phyloP scores from a whole-genome alignment of 1,140 invertebrate genomes.

The Pseudoatta argentina region DNA sequence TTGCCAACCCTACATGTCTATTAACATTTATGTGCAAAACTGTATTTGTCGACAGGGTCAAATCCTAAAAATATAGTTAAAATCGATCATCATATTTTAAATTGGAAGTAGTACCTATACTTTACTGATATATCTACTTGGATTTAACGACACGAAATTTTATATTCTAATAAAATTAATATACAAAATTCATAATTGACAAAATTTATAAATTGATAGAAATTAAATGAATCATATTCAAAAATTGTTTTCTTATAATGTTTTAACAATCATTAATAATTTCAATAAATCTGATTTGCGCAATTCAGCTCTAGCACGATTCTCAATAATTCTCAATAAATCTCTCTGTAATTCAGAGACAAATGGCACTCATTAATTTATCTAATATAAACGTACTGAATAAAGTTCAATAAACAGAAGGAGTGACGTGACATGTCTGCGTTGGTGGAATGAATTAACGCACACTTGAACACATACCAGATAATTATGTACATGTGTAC shows the following conservation, averaged over 20 bases:
- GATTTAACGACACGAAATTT: background rate
- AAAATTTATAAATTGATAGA: background rate
- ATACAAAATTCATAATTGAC: background rate
- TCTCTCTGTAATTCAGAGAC: background rate
- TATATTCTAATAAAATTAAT: background rate
- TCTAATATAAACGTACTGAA: background rate
- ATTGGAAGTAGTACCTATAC: background rate
- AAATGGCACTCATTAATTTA: background rate
- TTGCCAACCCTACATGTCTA: too few relatives aligned
- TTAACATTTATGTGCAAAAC: background rate
- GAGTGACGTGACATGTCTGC: background rate
- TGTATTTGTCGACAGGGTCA: background rate
- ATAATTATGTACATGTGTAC: background rate
- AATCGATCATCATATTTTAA: slow-evolving; percentile 32
- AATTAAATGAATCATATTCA: background rate
- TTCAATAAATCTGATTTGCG: background rate
- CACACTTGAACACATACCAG: background rate
- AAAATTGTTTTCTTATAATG: background rate
- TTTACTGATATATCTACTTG: background rate
- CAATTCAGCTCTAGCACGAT: background rate
- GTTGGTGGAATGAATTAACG: background rate
- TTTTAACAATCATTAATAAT: background rate
- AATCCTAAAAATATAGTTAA: slow-evolving; percentile 18
- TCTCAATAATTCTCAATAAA: background rate
- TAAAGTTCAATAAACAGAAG: slow-evolving; percentile 8